Evolutionary conservation across 1,140 invertebrate genomes (phyloP).

Genomic region (Hylaeus anthracinus): DNA sequence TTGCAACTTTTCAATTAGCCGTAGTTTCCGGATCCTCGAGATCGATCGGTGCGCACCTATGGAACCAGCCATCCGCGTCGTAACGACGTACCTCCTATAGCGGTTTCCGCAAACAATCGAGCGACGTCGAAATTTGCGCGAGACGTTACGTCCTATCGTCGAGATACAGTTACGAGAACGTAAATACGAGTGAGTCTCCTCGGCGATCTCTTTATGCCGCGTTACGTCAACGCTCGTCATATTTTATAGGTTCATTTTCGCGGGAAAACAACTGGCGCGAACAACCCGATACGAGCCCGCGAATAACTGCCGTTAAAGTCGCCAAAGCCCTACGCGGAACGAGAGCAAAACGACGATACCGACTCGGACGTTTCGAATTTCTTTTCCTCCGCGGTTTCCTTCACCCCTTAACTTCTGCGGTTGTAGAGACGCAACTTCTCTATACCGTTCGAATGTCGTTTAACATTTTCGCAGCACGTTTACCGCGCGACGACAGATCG

Average conservation of each 20-base stretch:
- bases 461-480: no score
- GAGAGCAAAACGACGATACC: background rate
- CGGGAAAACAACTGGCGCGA: background rate
- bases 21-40: constrained; percentile 40
- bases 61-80: background rate
- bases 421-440: background rate
- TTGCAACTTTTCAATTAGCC: constrained; percentile 56
- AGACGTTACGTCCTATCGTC: background rate
- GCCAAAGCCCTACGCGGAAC: background rate
- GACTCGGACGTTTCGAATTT: constrained; percentile 1
- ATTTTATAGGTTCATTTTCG: background rate
- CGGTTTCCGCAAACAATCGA: constrained; percentile 3
- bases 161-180: background rate
- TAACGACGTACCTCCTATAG: background rate
- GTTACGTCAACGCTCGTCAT: background rate
- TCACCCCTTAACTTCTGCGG: background rate
- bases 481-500: background rate
- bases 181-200: background rate
- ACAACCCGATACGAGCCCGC: no score
- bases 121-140: background rate
- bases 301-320: background rate
- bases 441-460: background rate
- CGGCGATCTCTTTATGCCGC: background rate
- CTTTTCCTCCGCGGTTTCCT: background rate
- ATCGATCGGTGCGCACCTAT: constrained; percentile 4